Percentiles rank a stretch among this genome's conserved stretches.
Evolutionary conservation across 2,888 invertebrate genomes (phyloP).

Genomic region (Cosmopolites sordidus): DNA sequence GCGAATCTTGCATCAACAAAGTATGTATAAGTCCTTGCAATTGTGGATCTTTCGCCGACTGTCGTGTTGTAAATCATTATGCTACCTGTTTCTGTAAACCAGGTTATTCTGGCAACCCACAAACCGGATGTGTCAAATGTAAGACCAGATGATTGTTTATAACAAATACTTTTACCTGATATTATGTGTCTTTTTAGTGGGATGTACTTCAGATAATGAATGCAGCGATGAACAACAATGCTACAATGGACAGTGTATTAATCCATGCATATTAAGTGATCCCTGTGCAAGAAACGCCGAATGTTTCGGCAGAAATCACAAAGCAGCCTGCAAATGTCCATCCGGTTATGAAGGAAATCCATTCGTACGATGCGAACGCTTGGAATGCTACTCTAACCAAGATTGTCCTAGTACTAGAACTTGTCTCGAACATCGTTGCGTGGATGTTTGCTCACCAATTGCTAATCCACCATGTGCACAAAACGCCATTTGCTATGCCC

Average conservation of each 20-base stretch:
- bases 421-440: constrained; percentile 68
- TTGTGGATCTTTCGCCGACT: constrained; percentile 79
- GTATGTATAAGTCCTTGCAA: constrained; percentile 80
- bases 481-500: constrained; percentile 76
- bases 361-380: constrained; percentile 68
- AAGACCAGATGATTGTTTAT: constrained; percentile 33
- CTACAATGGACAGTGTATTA: constrained; percentile 76
- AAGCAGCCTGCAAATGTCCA: constrained; percentile 76
- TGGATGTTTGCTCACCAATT: constrained; percentile 69
- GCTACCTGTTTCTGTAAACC: constrained; percentile 79
- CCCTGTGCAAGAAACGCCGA: constrained; percentile 81
- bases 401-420: constrained; percentile 76
- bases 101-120: constrained; percentile 83
- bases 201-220: constrained; percentile 77
- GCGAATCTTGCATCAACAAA: constrained; percentile 78
- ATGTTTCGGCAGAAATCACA: constrained; percentile 76
- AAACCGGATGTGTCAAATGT: constrained; percentile 73
- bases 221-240: constrained; percentile 78
- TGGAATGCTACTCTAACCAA: constrained; percentile 73
- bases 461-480: constrained; percentile 71
- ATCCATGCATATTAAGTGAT: constrained; percentile 73
- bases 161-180: neutral
- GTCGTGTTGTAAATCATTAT: constrained; percentile 76
- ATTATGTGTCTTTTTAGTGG: constrained; percentile 52
- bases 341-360: constrained; percentile 76